Evolutionary conservation across 2,888 invertebrate species (phyloP), one percentile per base, ranked within the genome.

Genomic region (Luperina nickerlii): DNA sequence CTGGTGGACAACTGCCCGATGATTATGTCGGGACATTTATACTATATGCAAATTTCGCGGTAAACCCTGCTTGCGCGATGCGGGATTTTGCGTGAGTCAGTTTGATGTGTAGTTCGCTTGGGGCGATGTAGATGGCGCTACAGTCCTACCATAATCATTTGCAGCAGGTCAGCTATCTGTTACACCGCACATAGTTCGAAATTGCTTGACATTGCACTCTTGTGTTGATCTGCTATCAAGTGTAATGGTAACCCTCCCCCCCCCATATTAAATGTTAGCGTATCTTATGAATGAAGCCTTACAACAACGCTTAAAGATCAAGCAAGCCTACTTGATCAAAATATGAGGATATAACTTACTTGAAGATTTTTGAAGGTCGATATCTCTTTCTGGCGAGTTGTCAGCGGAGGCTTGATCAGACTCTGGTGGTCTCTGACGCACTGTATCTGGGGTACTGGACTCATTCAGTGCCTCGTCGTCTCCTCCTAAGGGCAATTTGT

Each of bases 371-470:
- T 79, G 69, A 38, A 81, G 79, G 24, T 84, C 88, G 42, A 57
- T 70, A 20, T 18, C 79, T 78, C 45, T 87, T 48, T 75, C 79
- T n/a, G 51, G n/a, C 4, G 60, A 65, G 15, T 51, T 51, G 32
- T 71, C 69, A 57, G 62, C 62, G 0, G 79, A 74, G 15, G 27
- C 48, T 13, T 0, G 2, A 13, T 11, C 27, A 72, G 76, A 38
- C 24, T 79, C 84, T 11, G 54, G 2, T n/a, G 32, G 77, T 9
- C 85, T 90, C 81, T 94, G 95, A 1, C 96, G 92, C 11, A 96
- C 96, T 0, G 96, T 96, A 68, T 92, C 91, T 0, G 93, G 93
- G 18, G 92, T 93, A n/a, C 80, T 42, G 0, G 92, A 92, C 0
- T 93, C 94, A 68, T 92, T 90, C 24, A 90, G 57, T 0, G 57